Base-by-base conservation (phyloP, 2,797 vertebrate genomes). In the Iguana delicatissima region DNA sequence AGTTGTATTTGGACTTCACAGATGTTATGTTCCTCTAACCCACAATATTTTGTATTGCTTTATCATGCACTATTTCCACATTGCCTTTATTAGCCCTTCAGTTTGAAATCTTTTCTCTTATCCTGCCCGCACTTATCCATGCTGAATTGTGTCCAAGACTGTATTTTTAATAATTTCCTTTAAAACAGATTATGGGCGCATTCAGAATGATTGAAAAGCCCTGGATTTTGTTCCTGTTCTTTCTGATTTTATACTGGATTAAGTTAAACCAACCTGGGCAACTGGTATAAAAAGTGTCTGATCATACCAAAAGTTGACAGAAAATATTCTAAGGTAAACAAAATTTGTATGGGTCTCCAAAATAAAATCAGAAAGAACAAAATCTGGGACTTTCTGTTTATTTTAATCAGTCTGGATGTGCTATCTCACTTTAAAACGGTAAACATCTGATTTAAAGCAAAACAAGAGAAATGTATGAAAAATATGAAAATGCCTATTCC, bases 61-160 rank as follows among this genome's bases (percentile, higher is more conserved):
- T 59, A 52, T 29, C 74, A 52, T 38, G 12, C 7, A 12, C 6
- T 32, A 8, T 22, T 84, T 64, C 32, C 62, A 29, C 46, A 38
- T 67, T 59, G n/a, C 57, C 26, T 50, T 79, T 55, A 69, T 80
- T 26, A 90, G 18, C 14, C 4, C 26, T 59, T 3, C 14, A 13
- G 6, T 81, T 74, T 81, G 26, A 55, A 18, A 32, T 50, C 52
- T 86, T 91, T 52, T 29, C 26, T 46, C 57, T 89, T 32, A 67
- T 88, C 84, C 16, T 22, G 85, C 14, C 4, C 20, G 85, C 26
- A 79, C n/a, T 79, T 77, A 91, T 86, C 79, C 90, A 20, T 46
- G 83, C 93, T 90, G 91, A 92, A 89, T 26, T 89, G 74, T 64
- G 52, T 26, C 22, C 55, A 73, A 8, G n/a, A 87, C 84, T 4